A percentile compares a stretch with the other conserved stretches of the same genome.
These are phyloP conservation scores for Eupithecia dodoneata DNA, from an alignment of 2,888 invertebrate genomes.

Conservation along the genomic window DNA sequence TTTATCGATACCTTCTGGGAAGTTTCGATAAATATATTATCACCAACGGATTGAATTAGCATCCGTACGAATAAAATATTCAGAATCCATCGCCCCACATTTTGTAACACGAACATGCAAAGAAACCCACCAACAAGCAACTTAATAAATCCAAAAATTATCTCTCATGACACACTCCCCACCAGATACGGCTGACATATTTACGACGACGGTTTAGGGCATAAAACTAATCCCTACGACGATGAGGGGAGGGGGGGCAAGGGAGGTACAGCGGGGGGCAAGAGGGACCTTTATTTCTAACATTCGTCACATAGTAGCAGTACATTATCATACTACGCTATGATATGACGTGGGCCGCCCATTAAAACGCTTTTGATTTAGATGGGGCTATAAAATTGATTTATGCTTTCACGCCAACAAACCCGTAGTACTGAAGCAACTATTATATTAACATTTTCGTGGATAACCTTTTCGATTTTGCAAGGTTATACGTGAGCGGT, in stretches of 20 bases:
- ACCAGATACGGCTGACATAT: constrained; percentile 81
- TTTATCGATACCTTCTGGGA: background rate
- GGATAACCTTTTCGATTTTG: constrained; percentile 77
- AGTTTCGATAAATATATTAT: background rate
- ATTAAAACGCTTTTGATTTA: constrained; percentile 86
- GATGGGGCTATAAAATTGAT: constrained; percentile 85
- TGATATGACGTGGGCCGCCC: constrained; percentile 85
- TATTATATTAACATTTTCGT: constrained; percentile 85
- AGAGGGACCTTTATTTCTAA: constrained; percentile 82
- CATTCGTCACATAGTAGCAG: constrained; percentile 85
- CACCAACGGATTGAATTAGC: background rate
- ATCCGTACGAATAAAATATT: background rate
- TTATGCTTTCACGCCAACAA: constrained; percentile 85
- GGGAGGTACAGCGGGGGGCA: constrained; percentile 52
- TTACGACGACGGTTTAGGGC: constrained; percentile 80
- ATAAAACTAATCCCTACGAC: constrained; percentile 80
- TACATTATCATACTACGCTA: constrained; percentile 85
- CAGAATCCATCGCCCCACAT: constrained; percentile 8
- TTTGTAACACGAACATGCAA: constrained; percentile 34
- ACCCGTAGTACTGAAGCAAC: constrained; percentile 83
- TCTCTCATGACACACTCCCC: constrained; percentile 71
- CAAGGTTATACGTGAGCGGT: constrained; percentile 65
- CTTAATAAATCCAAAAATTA: constrained; percentile 81
- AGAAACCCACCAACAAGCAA: constrained; percentile 42
- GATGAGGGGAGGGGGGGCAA: constrained; percentile 50